These are phyloP conservation scores for Hippolais icterina DNA, from an alignment of 2,113 vertebrate species.

Conservation along the genomic window DNA sequence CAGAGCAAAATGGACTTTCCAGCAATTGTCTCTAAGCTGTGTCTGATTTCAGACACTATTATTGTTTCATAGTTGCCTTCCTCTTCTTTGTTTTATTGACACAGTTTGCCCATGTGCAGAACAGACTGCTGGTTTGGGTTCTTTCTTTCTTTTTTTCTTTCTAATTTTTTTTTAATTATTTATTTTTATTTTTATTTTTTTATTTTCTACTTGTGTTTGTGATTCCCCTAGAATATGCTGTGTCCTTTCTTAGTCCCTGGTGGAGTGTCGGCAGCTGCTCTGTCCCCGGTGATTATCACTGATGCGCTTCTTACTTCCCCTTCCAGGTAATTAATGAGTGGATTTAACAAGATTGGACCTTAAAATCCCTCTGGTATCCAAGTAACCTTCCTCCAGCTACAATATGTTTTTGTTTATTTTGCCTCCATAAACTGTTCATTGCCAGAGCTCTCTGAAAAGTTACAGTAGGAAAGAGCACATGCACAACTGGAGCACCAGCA, in stretches of 20 bases:
- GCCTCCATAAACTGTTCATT: neutral
- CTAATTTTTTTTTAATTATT: too few relatives aligned
- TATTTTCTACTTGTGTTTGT: neutral
- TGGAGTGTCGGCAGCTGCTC: neutral
- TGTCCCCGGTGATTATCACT: neutral
- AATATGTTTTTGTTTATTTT: conserved; percentile 18
- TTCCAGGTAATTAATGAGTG: conserved; percentile 63
- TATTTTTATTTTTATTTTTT: too few relatives aligned
- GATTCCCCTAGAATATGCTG: neutral
- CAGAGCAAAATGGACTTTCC: neutral
- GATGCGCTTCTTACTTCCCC: conserved; percentile 9
- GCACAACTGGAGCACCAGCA: neutral
- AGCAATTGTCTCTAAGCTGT: neutral
- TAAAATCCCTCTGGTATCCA: conserved; percentile 30
- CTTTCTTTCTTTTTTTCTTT: neutral
- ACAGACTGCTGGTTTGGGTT: neutral
- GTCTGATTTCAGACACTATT: neutral
- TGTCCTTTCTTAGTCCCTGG: neutral
- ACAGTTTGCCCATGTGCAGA: neutral
- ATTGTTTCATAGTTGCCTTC: neutral
- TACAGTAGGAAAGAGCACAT: neutral
- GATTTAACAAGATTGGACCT: conserved; percentile 36
- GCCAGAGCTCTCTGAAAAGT: neutral
- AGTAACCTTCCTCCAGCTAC: conserved; percentile 7
- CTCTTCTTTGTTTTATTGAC: neutral